phyloP scores from a whole-genome alignment of 2,888 invertebrate species.

The Eristalis tenax region DNA sequence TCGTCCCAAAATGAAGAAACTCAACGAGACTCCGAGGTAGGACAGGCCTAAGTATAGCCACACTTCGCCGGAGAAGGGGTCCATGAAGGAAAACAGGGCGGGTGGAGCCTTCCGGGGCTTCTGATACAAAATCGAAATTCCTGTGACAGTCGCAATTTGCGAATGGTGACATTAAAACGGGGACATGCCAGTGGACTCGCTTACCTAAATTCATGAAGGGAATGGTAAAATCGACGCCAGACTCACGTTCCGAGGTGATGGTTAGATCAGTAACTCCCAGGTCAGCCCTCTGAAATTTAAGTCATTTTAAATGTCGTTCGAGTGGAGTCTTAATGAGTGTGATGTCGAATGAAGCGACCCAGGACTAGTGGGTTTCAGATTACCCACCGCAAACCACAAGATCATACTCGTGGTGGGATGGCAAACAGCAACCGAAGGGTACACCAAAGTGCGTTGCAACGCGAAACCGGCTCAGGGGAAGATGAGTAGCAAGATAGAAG shows the following conservation, averaged over 20 bases:
- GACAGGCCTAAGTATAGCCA: slow-evolving; percentile 92
- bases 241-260: slow-evolving; percentile 92
- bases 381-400: no score
- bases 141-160: slow-evolving; percentile 78
- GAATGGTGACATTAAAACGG: background rate
- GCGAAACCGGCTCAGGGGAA: no score
- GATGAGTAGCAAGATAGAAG: no score
- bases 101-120: slow-evolving; percentile 92
- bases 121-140: slow-evolving; percentile 93
- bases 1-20: slow-evolving; percentile 90
- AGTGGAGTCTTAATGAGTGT: no score
- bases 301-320: background rate
- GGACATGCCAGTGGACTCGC: background rate
- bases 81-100: slow-evolving; percentile 94
- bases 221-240: slow-evolving; percentile 95
- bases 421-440: no score
- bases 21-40: slow-evolving; percentile 89
- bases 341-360: no score
- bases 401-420: no score
- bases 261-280: slow-evolving; percentile 95
- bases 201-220: slow-evolving; percentile 95
- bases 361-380: no score
- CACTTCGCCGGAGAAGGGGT: slow-evolving; percentile 92
- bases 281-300: slow-evolving; percentile 87
- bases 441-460: no score